Evolutionary conservation across 2,797 vertebrate species (phyloP).

Genomic region (Argyrosomus regius): DNA sequence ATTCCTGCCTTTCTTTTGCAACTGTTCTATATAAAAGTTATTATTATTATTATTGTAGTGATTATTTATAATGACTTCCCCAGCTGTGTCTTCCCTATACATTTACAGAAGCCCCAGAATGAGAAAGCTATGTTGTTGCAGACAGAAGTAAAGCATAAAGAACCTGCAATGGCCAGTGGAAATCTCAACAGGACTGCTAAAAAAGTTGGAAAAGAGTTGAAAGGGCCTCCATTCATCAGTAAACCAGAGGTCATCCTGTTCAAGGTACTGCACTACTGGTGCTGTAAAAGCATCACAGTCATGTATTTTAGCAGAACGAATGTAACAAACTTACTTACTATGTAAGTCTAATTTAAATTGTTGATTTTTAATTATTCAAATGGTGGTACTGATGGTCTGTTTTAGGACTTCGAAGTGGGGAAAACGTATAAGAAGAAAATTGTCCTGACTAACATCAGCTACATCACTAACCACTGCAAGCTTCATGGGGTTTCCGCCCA

Average conservation of each 20-base stretch:
- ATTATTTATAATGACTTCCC: constrained; percentile 8
- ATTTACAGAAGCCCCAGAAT: constrained; percentile 58
- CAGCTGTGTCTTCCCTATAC: constrained; percentile 22
- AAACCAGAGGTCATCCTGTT: constrained; percentile 91
- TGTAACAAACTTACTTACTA: rapidly evolving
- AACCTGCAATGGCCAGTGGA: background rate
- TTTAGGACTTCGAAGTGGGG: constrained; percentile 93
- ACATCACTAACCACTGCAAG: constrained; percentile 87
- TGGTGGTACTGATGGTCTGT: constrained; percentile 27
- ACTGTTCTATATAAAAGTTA: background rate
- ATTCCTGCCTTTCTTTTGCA: background rate
- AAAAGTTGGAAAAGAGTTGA: constrained; percentile 79
- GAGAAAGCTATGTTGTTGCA: constrained; percentile 32
- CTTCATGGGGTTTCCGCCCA: constrained; percentile 85
- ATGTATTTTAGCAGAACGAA: background rate
- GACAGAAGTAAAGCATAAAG: constrained; percentile 40
- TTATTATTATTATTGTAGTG: background rate
- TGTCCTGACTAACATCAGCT: constrained; percentile 88
- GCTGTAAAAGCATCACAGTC: background rate
- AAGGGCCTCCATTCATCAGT: constrained; percentile 88
- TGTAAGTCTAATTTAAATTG: background rate
- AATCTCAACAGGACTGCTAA: constrained; percentile 62
- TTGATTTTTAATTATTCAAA: constrained; percentile 5
- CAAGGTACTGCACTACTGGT: constrained; percentile 83
- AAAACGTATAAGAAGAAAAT: constrained; percentile 92